Evolutionary conservation across 2,797 vertebrate genomes (phyloP).

Genomic region (Nyctalus aviator): DNA sequence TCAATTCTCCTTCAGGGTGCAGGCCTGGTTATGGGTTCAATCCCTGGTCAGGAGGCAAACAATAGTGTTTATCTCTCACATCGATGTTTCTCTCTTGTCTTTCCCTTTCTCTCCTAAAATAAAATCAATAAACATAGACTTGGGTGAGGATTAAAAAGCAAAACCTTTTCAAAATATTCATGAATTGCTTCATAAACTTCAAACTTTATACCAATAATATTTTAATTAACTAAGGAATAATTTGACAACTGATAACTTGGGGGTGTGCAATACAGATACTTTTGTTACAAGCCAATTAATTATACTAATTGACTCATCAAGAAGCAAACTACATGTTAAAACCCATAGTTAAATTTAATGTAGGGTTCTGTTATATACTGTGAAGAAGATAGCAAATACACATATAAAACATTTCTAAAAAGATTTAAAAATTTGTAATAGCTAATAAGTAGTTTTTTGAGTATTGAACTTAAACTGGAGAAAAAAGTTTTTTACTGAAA

Average conservation of each 20-base stretch:
- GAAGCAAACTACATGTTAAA: constrained; percentile 41
- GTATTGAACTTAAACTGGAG: not conserved
- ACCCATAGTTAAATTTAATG: constrained; percentile 42
- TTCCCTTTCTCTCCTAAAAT: not conserved
- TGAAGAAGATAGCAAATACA: not conserved
- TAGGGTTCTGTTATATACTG: not conserved
- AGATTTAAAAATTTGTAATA: not conserved
- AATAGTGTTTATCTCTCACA: not conserved
- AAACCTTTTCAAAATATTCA: not conserved
- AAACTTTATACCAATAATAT: constrained; percentile 28
- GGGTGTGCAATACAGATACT: not conserved
- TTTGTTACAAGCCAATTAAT: constrained; percentile 35
- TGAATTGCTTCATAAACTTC: constrained; percentile 10
- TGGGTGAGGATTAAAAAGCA: not conserved
- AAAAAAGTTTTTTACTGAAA: not conserved
- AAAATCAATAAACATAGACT: not conserved
- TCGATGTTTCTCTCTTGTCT: not conserved
- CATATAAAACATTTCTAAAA: constrained; percentile 32
- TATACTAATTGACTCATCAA: constrained; percentile 25
- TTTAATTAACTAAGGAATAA: constrained; percentile 58
- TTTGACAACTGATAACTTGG: constrained; percentile 48
- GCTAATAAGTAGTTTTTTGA: not conserved
- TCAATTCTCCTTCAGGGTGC: not conserved
- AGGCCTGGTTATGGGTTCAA: not conserved
- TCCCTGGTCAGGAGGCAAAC: not conserved